Percentiles rank a stretch among this genome's conserved stretches.
These are phyloP conservation scores for Pristionchus fissidentatus DNA, from an alignment of 2,888 invertebrate species.

Conservation along the genomic window DNA sequence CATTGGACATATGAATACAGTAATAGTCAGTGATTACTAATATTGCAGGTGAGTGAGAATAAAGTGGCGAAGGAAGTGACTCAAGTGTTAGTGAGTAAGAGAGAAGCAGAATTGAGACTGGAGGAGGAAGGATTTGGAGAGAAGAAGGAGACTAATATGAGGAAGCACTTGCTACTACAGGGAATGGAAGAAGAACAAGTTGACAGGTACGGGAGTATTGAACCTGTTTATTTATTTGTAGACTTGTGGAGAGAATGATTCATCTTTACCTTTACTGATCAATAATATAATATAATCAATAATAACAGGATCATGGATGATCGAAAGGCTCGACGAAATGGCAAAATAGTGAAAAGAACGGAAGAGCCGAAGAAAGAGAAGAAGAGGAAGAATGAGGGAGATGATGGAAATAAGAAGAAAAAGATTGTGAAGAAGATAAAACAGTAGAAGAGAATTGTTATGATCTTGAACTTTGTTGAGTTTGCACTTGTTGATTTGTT, in stretches of 20 bases:
- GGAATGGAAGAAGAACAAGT: slow-evolving; percentile 69
- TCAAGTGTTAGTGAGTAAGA: slow-evolving; percentile 91
- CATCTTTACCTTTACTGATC: not conserved
- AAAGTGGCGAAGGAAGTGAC: slow-evolving; percentile 87
- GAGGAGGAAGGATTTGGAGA: slow-evolving; percentile 83
- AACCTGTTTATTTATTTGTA: not conserved
- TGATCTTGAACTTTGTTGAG: not conserved
- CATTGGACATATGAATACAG: not conserved
- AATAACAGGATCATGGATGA: slow-evolving; percentile 34
- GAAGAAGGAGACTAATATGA: slow-evolving; percentile 87
- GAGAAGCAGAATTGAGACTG: slow-evolving; percentile 88
- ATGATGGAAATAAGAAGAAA: slow-evolving; percentile 2
- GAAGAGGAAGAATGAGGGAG: not conserved
- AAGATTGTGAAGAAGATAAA: not conserved
- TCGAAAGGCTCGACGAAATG: not conserved
- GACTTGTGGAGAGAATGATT: not conserved
- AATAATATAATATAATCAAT: not conserved
- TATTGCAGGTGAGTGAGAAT: slow-evolving; percentile 82
- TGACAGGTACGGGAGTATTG: slow-evolving; percentile 50
- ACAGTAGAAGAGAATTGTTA: not conserved
- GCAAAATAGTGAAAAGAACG: not conserved
- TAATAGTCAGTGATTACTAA: no score
- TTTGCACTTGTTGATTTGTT: slow-evolving; percentile 12
- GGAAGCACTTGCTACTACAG: slow-evolving; percentile 87
- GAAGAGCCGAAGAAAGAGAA: slow-evolving; percentile 1